A percentile compares a stretch with the other conserved stretches of the same genome.
Conservation (phyloP, 2,888 invertebrate species). For the Sepioteuthis lessoniana region DNA sequence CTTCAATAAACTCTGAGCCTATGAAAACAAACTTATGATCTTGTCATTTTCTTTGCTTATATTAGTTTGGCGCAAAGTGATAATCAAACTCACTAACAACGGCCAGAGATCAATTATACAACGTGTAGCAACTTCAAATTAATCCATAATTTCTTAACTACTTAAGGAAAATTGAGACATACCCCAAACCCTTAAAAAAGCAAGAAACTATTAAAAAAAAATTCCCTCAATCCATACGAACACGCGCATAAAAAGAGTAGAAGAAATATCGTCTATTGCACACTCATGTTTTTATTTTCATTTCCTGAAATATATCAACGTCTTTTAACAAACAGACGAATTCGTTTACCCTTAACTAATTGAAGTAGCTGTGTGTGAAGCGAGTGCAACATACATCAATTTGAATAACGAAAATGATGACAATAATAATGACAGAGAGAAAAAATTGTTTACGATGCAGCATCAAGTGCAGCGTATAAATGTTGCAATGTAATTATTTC, state of each 20-base stretch:
- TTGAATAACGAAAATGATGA: not conserved
- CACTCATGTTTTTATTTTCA: not conserved
- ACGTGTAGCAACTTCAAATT: too few species aligned
- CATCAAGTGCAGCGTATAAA: not conserved
- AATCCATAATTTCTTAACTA: too few species aligned
- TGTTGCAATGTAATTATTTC: not conserved
- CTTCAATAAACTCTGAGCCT: too few species aligned
- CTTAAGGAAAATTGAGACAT: too few species aligned
- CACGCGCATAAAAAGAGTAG: not conserved
- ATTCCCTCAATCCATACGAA: too few species aligned
- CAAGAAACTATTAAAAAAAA: too few species aligned
- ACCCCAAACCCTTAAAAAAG: too few species aligned
- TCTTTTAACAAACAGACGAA: not conserved
- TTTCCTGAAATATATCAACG: not conserved
- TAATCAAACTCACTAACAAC: too few species aligned
- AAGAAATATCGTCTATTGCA: not conserved
- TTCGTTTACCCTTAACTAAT: not conserved
- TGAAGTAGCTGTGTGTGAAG: not conserved
- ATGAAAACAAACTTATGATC: too few species aligned
- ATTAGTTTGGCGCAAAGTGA: too few species aligned
- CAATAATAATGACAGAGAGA: not conserved
- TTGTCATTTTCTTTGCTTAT: too few species aligned
- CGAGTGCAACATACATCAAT: not conserved
- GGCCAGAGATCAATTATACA: too few species aligned
- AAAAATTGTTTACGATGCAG: not conserved